A percentile compares a stretch with the other conserved stretches of the same genome.
These are phyloP conservation scores for Chlorops oryzae DNA, from an alignment of 1,140 invertebrate genomes.

Conservation along the genomic window DNA sequence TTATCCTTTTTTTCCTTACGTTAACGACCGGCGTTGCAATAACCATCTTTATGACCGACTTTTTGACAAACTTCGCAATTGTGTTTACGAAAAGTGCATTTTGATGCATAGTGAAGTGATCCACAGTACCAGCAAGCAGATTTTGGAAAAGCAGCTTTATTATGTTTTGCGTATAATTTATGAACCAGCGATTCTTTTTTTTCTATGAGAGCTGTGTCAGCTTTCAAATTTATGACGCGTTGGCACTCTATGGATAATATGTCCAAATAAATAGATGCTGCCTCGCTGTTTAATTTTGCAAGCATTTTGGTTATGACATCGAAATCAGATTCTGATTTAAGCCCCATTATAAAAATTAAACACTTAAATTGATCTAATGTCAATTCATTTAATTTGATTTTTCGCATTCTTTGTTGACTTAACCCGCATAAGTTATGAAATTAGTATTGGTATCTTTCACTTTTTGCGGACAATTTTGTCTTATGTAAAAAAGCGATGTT, in stretches of 20 bases:
- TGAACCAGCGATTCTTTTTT: too few species aligned
- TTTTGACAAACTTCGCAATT: too few species aligned
- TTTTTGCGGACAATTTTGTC: constrained; percentile 10
- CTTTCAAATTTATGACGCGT: constrained; percentile 4
- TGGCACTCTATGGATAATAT: constrained; percentile 3
- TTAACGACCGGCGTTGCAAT: too few species aligned
- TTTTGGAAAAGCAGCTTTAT: too few species aligned
- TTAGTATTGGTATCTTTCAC: not conserved
- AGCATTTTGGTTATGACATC: constrained; percentile 9
- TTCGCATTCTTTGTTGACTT: constrained; percentile 10
- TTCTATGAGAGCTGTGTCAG: constrained; percentile 2
- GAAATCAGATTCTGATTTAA: constrained; percentile 5
- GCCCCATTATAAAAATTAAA: constrained; percentile 11
- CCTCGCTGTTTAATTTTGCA: constrained; percentile 5
- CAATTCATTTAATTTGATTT: constrained; percentile 5
- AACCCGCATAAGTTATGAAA: not conserved
- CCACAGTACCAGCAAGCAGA: too few species aligned
- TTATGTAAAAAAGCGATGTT: constrained; percentile 7
- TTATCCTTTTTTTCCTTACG: too few species aligned
- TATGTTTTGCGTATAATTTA: too few species aligned
- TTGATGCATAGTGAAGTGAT: too few species aligned
- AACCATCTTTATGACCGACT: too few species aligned
- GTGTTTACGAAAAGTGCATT: too few species aligned
- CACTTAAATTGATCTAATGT: constrained; percentile 14
- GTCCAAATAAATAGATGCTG: not conserved